A percentile compares a stretch with the other conserved stretches of the same genome.
These are phyloP conservation scores for Cremastinae sp. DNA, from an alignment of 2,888 invertebrate genomes.

Conservation along the genomic window DNA sequence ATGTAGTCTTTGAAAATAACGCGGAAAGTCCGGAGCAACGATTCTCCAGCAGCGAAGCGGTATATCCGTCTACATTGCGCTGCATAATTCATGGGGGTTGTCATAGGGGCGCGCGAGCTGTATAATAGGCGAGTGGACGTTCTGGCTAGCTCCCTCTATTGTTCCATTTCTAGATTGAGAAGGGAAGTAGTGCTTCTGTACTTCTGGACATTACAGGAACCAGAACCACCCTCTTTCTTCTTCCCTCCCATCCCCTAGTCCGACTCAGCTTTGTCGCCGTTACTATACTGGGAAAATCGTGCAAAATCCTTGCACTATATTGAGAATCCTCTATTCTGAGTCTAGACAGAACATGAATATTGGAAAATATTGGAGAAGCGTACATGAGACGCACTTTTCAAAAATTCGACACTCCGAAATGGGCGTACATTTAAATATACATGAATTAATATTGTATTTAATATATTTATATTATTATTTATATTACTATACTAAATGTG, in stretches of 20 bases:
- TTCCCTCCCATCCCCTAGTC: slow-evolving; percentile 39
- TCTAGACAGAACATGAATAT: slow-evolving; percentile 16
- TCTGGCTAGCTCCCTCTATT: slow-evolving; percentile 70
- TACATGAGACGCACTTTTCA: too few species aligned
- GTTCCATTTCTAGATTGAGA: slow-evolving; percentile 67
- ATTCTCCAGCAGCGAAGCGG: slow-evolving; percentile 59
- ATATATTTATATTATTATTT: too few species aligned
- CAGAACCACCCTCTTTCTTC: slow-evolving; percentile 38
- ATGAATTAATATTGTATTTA: too few species aligned
- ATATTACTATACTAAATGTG: too few species aligned
- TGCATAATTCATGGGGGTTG: slow-evolving; percentile 79
- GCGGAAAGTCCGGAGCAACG: slow-evolving; percentile 25
- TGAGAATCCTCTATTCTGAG: slow-evolving; percentile 12
- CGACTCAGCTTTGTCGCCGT: too few species aligned
- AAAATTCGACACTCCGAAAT: too few species aligned
- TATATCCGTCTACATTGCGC: slow-evolving; percentile 78
- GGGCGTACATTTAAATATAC: too few species aligned
- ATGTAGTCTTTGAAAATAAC: slow-evolving; percentile 24
- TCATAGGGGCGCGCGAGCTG: slow-evolving; percentile 79
- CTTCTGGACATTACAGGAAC: slow-evolving; percentile 52
- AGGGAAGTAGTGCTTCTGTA: slow-evolving; percentile 47
- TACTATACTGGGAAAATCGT: slow-evolving; percentile 29
- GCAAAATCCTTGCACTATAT: slow-evolving; percentile 35
- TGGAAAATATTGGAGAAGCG: too few species aligned
- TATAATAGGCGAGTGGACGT: slow-evolving; percentile 75